Conservation (phyloP, 2,888 invertebrate species). For the Schrankia costaestrigalis region DNA sequence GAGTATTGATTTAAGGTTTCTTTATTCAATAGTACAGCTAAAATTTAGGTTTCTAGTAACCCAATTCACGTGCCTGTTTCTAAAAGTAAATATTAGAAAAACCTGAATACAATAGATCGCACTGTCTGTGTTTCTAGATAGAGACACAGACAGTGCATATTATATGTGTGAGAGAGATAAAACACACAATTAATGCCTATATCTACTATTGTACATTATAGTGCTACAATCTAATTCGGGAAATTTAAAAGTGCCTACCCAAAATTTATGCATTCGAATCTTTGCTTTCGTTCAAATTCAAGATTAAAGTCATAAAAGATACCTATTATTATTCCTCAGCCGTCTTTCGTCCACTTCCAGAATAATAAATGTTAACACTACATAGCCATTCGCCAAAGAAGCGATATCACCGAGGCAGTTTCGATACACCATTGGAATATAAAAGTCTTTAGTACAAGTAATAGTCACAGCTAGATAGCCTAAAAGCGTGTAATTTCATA, state of each 20-base stretch:
- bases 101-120: too few species aligned
- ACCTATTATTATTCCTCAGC: slow-evolving; percentile 61
- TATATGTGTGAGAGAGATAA: too few species aligned
- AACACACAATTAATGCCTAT: too few species aligned
- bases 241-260: slow-evolving; percentile 13
- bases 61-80: too few species aligned
- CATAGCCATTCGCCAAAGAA: slow-evolving; percentile 63
- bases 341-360: slow-evolving; percentile 58
- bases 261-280: slow-evolving; percentile 37
- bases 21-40: too few species aligned
- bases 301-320: slow-evolving; percentile 45
- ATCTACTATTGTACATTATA: too few species aligned
- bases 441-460: slow-evolving; percentile 38
- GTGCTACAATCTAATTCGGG: neutral
- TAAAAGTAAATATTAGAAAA: too few species aligned
- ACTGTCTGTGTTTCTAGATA: too few species aligned
- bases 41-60: too few species aligned
- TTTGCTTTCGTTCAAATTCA: slow-evolving; percentile 48
- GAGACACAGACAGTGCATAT: too few species aligned
- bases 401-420: slow-evolving; percentile 61
- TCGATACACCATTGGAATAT: slow-evolving; percentile 58
- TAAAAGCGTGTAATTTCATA: slow-evolving; percentile 15
- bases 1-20: too few species aligned
- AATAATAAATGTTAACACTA: slow-evolving; percentile 70
- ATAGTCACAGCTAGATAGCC: slow-evolving; percentile 25